Evolutionary conservation across 2,113 vertebrate genomes (phyloP), one percentile per base, ranked within the genome.

Genomic region (Pholis gunnellus): DNA sequence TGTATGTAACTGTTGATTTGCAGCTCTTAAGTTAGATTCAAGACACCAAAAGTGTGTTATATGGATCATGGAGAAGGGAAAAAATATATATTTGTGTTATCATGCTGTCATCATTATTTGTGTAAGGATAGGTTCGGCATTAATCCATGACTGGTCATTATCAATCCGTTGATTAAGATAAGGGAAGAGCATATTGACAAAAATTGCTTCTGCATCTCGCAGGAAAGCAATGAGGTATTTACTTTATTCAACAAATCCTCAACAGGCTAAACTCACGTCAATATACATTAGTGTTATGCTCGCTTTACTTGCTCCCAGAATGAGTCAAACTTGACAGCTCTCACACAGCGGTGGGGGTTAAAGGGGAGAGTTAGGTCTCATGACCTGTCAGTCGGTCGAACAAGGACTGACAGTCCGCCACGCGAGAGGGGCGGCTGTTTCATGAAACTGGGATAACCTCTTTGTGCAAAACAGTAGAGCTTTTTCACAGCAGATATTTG

Each of bases 351-450:
- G n/a, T 29, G 68, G n/a, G 14, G 40, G 17, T 3, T 36, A 29
- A 9, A 29, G 29, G 54, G 34, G 42, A 18, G 22, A 25, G 18
- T 67, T 13, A 74, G 25, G 63, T 63, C 76, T 69, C n/a, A 17
- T 84, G 76, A 79, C 64, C 71, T n/a, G 73, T 42, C 31, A 9
- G 40, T 66, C 42, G 42, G 42, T 44, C 42, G 9, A 34, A 9
- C 3, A 6, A 29, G 27, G 36, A 46, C 18, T 34, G 9, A 20
- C 25, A 66, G 54, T 48, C 38, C 34, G 60, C 25, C 27, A 48
- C 25, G 52, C 22, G 25, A 57, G 14, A 18, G 59, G 9, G 15
- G 17, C 2, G 2, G 52, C 50, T 68, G 40, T 54, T 59, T 60
- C 11, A 50, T 66, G 25, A 22, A 40, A 18, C 38, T 66, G 22